Base-by-base conservation (phyloP, 2,888 invertebrate genomes). In the Melieria omissa region DNA sequence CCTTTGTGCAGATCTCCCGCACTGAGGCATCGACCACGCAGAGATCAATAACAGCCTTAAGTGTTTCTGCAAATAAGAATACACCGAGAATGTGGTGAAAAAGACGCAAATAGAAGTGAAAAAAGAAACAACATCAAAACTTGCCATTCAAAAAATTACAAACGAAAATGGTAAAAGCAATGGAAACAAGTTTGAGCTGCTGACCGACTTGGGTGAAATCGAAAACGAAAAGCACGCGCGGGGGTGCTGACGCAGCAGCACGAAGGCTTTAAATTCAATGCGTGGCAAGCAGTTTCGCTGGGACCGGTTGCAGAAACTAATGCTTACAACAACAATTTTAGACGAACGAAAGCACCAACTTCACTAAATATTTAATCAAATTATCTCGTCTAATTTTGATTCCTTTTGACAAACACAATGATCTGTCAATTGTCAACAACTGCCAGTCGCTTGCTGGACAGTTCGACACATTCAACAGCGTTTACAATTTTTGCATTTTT, bases 21-120 rank as follows among this genome's bases (percentile, higher is more conserved):
- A 96, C 96, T 68, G 96, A 96, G 73, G 94, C 94, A 78, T 95
- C 97, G 74, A 91, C 91, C 63, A 93, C 90, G 88, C 97, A 97
- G 89, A 95, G 94, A 77, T 92, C 94, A 80, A 98, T 90, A 57
- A 98, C 89, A 88, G 93, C 92, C 87, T 95, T 96, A 83, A 98
- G 88, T 78, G 95, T 94, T 86, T 93, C 98, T 98, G 88, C 65
- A 91, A 92, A 29, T 14, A 49, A 5, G 42, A 58, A 58, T 41
- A 58, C 6, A 42, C 12, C 14, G 14, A 42, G 7, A 54, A 29
- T 29, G 29, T 29, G 29, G 29, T 29, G 29, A 29, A 29, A 29
- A 29, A 29, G 29, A 29, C 29, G 29, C 29, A 29, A 29, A 29
- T 1, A 29, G 29, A 29, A 29, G 12, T 3, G 12, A 49, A 49